Evolutionary conservation across 2,888 invertebrate species (phyloP).

Genomic region (Chymomyza fuscimana): DNA sequence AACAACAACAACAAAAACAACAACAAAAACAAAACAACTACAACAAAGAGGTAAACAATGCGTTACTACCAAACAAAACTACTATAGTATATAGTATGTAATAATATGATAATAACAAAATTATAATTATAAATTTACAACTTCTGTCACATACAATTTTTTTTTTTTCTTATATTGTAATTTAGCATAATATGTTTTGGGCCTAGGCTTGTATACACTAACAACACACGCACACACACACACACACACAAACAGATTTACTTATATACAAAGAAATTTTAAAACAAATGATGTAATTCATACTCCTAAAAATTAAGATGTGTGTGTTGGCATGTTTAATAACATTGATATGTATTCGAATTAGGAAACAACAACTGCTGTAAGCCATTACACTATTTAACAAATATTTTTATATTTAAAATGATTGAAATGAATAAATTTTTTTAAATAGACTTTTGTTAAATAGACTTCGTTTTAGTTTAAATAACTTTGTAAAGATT

Average conservation of each 20-base stretch:
- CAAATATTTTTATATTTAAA: background rate
- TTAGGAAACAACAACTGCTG: background rate
- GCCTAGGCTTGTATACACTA: background rate
- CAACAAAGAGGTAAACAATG: slow-evolving; percentile 1
- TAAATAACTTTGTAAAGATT: background rate
- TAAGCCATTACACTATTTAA: background rate
- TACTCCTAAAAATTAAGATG: no score
- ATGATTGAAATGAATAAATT: background rate
- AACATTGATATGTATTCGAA: no score
- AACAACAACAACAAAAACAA: background rate
- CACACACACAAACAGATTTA: background rate
- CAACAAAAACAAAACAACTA: background rate
- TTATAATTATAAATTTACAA: background rate
- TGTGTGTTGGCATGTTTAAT: no score
- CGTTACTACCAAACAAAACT: background rate
- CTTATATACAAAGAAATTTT: background rate
- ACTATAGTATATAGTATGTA: background rate
- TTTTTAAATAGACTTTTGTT: background rate
- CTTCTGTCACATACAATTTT: background rate
- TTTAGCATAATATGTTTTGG: slow-evolving; percentile 1
- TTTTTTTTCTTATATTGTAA: background rate
- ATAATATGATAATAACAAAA: background rate
- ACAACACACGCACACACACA: background rate
- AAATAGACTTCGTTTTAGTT: background rate
- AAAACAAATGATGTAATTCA: background rate